A percentile compares a stretch with the other conserved stretches of the same genome.
Evolutionary conservation across 2,888 invertebrate species (phyloP).

Genomic region (Alsophila aescularia): DNA sequence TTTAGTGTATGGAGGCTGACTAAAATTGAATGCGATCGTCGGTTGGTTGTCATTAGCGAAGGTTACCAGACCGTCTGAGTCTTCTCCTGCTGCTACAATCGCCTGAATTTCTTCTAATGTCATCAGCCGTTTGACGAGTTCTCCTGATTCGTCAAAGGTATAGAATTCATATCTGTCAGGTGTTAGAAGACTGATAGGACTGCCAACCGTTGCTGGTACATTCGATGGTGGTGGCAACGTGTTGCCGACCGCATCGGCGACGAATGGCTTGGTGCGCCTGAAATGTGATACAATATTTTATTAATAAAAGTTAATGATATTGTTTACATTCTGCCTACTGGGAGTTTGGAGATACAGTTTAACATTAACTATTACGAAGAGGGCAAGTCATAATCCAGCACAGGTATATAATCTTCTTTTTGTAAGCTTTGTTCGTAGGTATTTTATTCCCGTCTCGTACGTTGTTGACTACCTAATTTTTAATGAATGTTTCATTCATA

Average conservation of each 20-base stretch:
- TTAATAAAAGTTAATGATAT: not conserved
- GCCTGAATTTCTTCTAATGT: slow-evolving; percentile 93
- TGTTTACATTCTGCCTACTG: not conserved
- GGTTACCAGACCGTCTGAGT: slow-evolving; percentile 84
- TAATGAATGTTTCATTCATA: no score
- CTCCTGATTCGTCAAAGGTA: slow-evolving; percentile 93
- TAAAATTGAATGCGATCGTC: slow-evolving; percentile 74
- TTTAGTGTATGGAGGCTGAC: slow-evolving; percentile 86
- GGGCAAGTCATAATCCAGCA: no score
- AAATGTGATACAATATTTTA: slow-evolving; percentile 40
- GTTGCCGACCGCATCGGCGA: slow-evolving; percentile 88
- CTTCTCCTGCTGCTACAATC: slow-evolving; percentile 92
- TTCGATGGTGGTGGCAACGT: slow-evolving; percentile 86
- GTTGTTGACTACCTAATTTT: no score
- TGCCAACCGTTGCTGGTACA: slow-evolving; percentile 87
- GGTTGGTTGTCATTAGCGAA: slow-evolving; percentile 79
- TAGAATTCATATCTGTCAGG: slow-evolving; percentile 95
- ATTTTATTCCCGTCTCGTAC: no score
- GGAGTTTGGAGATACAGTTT: no score
- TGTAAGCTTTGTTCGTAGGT: no score
- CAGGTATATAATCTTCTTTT: no score
- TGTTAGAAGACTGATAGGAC: slow-evolving; percentile 90
- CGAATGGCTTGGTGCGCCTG: slow-evolving; percentile 83
- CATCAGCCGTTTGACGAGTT: slow-evolving; percentile 92
- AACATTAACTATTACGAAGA: no score